Conservation (phyloP, 2,113 vertebrate species). For the Vanacampus margaritifer region DNA sequence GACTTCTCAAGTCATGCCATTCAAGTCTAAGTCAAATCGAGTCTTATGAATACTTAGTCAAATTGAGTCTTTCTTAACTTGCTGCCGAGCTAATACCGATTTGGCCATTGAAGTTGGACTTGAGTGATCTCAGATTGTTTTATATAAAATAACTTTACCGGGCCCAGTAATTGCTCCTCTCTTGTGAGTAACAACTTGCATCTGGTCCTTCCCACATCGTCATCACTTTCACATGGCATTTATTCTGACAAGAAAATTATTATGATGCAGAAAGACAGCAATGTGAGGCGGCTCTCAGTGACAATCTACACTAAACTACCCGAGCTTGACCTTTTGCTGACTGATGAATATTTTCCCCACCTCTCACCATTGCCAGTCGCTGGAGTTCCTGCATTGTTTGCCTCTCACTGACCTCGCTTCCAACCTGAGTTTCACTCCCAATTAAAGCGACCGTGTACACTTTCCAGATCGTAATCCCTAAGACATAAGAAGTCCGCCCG, state of each 20-base stretch:
- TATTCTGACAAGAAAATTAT: not conserved
- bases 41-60: too few relatives aligned
- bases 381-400: not conserved
- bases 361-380: not conserved
- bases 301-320: not conserved
- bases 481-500: not conserved
- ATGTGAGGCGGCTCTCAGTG: not conserved
- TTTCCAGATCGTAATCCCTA: not conserved
- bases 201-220: not conserved
- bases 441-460: not conserved
- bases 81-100: not conserved
- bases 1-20: too few relatives aligned
- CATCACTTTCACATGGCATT: not conserved
- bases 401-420: not conserved
- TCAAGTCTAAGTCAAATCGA: too few relatives aligned
- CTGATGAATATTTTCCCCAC: too few relatives aligned
- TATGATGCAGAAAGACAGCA: not conserved
- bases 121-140: not conserved
- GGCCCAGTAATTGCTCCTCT: not conserved
- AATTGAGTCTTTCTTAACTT: too few relatives aligned
- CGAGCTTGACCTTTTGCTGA: too few relatives aligned
- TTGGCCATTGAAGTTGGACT: too few relatives aligned
- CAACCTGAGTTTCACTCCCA: not conserved
- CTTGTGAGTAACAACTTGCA: not conserved
- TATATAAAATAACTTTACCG: not conserved